These are phyloP conservation scores for Harlomillsia oculata DNA, from an alignment of 1,140 invertebrate species.

Conservation along the genomic window DNA sequence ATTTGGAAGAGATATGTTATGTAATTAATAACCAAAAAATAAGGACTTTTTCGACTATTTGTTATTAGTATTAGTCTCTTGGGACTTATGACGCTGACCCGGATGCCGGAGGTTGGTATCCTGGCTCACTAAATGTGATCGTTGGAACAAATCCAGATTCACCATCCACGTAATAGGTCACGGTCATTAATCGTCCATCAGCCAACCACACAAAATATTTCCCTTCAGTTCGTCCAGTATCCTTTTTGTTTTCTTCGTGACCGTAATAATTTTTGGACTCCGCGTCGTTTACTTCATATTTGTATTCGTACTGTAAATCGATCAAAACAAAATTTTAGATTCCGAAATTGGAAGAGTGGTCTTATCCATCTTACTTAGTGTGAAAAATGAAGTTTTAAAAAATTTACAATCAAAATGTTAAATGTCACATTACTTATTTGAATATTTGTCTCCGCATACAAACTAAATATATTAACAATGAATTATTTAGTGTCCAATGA, in stretches of 20 bases:
- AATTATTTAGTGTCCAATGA: no score
- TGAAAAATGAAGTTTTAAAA: no score
- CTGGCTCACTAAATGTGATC: constrained; percentile 45
- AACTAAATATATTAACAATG: no score
- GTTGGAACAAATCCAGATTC: constrained; percentile 59
- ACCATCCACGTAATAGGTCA: constrained; percentile 55
- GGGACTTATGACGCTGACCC: not conserved
- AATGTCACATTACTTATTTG: no score
- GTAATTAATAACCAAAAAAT: no score
- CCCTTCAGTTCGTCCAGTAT: constrained; percentile 49
- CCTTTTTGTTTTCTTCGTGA: constrained; percentile 53
- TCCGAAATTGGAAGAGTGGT: no score
- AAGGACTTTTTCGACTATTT: no score
- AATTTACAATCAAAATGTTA: no score
- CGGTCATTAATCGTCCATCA: constrained; percentile 58
- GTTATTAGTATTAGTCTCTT: no score
- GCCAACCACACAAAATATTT: constrained; percentile 55
- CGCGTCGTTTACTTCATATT: constrained; percentile 60
- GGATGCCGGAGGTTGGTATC: constrained; percentile 12
- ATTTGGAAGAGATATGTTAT: no score
- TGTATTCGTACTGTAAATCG: constrained; percentile 53
- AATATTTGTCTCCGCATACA: no score
- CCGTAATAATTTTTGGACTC: constrained; percentile 54
- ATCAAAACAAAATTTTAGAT: not conserved
- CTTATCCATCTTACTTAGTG: no score